phyloP scores from a whole-genome alignment of 2,888 invertebrate species.

The Perithous albicinctus region DNA sequence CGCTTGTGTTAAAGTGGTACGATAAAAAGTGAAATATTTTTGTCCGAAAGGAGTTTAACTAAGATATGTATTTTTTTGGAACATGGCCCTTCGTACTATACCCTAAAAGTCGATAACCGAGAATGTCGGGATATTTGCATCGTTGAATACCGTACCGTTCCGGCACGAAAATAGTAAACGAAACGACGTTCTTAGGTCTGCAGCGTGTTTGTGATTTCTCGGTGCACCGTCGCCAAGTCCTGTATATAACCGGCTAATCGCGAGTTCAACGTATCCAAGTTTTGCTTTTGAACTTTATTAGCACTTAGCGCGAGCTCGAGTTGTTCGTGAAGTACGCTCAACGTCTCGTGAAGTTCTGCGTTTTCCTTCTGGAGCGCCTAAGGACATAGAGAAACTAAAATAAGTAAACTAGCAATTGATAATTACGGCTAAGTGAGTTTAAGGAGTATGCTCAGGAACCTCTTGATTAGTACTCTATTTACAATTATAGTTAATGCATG shows the following conservation, averaged over 20 bases:
- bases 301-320: slow-evolving; percentile 92
- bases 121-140: slow-evolving; percentile 43
- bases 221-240: slow-evolving; percentile 92
- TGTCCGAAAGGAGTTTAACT: slow-evolving; percentile 67
- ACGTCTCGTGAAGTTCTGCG: slow-evolving; percentile 88
- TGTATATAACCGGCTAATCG: slow-evolving; percentile 93
- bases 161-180: slow-evolving; percentile 37
- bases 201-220: slow-evolving; percentile 92
- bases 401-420: background rate
- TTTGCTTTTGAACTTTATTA: slow-evolving; percentile 93
- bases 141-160: slow-evolving; percentile 55
- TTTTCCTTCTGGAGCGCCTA: slow-evolving; percentile 88
- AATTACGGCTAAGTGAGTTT: background rate
- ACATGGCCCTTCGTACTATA: slow-evolving; percentile 70
- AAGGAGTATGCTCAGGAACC: no score
- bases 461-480: no score
- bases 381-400: slow-evolving; percentile 26
- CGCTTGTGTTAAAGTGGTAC: slow-evolving; percentile 13
- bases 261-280: slow-evolving; percentile 92
- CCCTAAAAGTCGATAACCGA: slow-evolving; percentile 53
- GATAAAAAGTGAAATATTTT: slow-evolving; percentile 30
- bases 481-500: no score
- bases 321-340: slow-evolving; percentile 92
- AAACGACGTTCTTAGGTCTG: slow-evolving; percentile 87
- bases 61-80: slow-evolving; percentile 73